Base-by-base conservation (phyloP, 1,140 invertebrate species). In the Brachystomella parvula region DNA sequence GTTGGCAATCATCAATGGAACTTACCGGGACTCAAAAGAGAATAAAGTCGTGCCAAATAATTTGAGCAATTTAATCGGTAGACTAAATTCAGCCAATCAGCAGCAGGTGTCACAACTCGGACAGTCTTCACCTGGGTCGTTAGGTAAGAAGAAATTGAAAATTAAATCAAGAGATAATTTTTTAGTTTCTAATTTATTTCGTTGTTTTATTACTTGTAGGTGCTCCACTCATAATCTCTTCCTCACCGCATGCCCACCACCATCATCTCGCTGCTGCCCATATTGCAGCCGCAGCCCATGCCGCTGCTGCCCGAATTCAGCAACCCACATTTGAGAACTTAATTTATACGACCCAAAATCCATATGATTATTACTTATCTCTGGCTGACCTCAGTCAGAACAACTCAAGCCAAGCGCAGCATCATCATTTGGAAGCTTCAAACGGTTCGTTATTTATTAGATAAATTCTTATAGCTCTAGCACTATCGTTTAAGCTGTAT, bases 1-100 rank as follows among this genome's bases (percentile, higher is more conserved):
- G 82, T 83, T 99, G 78, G 96, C 97, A 73, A 99, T 99, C 73
- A 98, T 99, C 75, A 99, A 99, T 78, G 97, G 97, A 76, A 99
- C 97, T 35, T 99, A 98, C 82, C 87, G 95, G 79, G 95, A 98
- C 79, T 93, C 90, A 53, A 92, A 89, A 76, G 85, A 88, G 74
- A 92, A 93, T 80, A 65, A 73, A 63, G 69, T 68, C 64, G 62
- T 61, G 57, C 28, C 49, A 59, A 53, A 53, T 53, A 53, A 53
- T 24, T 53, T 53, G 49, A 53, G 49, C 24, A 53, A 53, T 53
- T 53, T 53, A 24, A 53, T 53, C 24, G 49, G 12, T 53, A 64
- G 61, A 35, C 47, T 32, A 19, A 56, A 30, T 24, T 56, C 53
- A 28, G 70, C 67, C 28, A 65, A 61, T 47, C 67, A 71, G 63